Evolutionary conservation across 2,113 vertebrate genomes (phyloP).

Genomic region (Axis porcinus): DNA sequence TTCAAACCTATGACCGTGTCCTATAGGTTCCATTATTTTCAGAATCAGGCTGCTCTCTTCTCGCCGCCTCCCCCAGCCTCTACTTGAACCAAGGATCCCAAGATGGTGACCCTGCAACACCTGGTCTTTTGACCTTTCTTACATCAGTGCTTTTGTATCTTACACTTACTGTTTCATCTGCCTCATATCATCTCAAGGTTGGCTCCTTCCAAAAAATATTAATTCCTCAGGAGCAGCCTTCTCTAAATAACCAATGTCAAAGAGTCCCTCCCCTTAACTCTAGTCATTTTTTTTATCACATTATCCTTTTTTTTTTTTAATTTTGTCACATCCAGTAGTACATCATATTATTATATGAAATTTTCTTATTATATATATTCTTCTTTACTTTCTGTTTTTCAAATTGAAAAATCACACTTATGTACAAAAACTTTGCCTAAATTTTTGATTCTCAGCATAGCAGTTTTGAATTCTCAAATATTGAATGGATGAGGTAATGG

Average conservation of each 20-base stretch:
- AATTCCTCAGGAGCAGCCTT: not conserved
- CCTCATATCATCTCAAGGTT: not conserved
- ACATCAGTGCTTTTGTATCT: not conserved
- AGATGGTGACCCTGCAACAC: not conserved
- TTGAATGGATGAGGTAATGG: not conserved
- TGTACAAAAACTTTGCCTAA: not conserved
- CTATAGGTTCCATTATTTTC: not conserved
- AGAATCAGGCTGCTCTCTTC: not conserved
- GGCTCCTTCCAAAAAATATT: not conserved
- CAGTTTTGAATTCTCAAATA: not conserved
- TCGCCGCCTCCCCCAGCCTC: not conserved
- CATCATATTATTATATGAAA: not conserved
- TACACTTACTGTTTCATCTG: not conserved
- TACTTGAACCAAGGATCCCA: not conserved
- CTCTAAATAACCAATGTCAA: not conserved
- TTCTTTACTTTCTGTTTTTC: not conserved
- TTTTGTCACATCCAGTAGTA: not conserved
- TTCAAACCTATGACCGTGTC: rapidly evolving
- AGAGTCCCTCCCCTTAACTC: rapidly evolving
- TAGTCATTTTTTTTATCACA: not conserved
- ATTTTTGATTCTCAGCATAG: not conserved
- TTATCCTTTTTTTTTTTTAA: not conserved
- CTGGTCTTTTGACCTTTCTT: not conserved
- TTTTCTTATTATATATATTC: not conserved
- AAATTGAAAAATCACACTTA: not conserved